Evolutionary conservation across 2,797 vertebrate genomes (phyloP).

Genomic region (Mastacembelus armatus): DNA sequence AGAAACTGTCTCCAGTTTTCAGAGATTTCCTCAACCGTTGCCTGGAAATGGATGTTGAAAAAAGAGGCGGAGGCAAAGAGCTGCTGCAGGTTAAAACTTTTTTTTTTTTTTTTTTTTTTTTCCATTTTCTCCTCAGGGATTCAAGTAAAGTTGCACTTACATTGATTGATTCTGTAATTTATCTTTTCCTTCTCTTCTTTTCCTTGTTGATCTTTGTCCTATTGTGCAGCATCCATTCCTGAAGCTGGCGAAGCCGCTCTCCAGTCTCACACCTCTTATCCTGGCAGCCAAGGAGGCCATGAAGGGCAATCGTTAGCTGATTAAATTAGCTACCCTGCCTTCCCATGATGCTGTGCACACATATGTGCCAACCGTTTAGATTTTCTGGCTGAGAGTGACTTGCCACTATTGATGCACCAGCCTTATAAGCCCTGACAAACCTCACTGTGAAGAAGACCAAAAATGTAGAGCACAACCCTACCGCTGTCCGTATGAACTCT

Average conservation of each 20-base stretch:
- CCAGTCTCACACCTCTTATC: slow-evolving; percentile 98
- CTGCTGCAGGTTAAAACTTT: slow-evolving; percentile 89
- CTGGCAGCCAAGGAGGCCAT: slow-evolving; percentile 99
- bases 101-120: neutral
- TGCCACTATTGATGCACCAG: slow-evolving; percentile 67
- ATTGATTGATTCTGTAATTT: neutral
- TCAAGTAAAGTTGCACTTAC: neutral
- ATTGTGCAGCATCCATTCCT: slow-evolving; percentile 93
- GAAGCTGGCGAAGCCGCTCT: slow-evolving; percentile 98
- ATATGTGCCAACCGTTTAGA: slow-evolving; percentile 73
- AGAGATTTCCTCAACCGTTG: slow-evolving; percentile 96
- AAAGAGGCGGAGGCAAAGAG: slow-evolving; percentile 95
- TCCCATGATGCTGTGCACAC: slow-evolving; percentile 76
- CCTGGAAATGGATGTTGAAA: slow-evolving; percentile 98
- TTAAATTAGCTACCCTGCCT: slow-evolving; percentile 49
- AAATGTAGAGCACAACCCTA: slow-evolving; percentile 73
- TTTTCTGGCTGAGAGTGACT: slow-evolving; percentile 75
- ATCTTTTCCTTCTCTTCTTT: neutral
- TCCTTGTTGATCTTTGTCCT: neutral
- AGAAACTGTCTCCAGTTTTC: slow-evolving; percentile 96
- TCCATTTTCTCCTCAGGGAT: neutral
- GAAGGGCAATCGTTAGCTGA: slow-evolving; percentile 95
- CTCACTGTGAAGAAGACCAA: slow-evolving; percentile 84
- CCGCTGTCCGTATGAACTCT: slow-evolving; percentile 77
- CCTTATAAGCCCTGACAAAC: slow-evolving; percentile 79